Conservation (phyloP, 2,797 vertebrate species). For the Pseudocheirus occidentalis region DNA sequence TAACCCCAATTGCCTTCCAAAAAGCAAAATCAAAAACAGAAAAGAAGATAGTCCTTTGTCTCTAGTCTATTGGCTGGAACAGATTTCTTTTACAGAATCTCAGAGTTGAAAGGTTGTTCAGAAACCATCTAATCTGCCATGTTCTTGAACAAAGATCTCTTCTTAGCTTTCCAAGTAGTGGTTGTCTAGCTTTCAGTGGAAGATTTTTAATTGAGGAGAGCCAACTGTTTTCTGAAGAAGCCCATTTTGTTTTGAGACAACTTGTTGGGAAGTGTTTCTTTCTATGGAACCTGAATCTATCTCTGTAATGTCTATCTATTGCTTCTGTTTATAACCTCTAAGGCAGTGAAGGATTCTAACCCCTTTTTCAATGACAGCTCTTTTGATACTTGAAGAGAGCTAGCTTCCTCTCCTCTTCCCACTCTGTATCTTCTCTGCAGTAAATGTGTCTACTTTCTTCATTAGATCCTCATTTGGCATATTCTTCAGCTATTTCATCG, state of each 20-base stretch:
- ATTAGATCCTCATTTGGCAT: not conserved
- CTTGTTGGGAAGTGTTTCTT: not conserved
- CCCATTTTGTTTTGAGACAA: not conserved
- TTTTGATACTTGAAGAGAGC: not conserved
- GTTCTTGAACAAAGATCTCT: not conserved
- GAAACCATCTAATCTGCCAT: not conserved
- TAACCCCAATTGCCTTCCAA: too few relatives aligned
- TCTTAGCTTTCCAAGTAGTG: not conserved
- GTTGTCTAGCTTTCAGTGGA: not conserved
- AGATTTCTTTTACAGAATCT: not conserved
- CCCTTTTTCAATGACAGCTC: not conserved
- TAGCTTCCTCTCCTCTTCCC: not conserved
- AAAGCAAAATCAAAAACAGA: too few relatives aligned
- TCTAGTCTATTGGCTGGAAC: not conserved
- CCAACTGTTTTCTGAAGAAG: not conserved
- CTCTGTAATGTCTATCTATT: not conserved
- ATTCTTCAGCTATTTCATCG: not conserved
- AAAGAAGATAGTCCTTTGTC: not conserved
- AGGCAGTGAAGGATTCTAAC: not conserved
- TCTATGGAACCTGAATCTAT: not conserved
- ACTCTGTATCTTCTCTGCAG: not conserved
- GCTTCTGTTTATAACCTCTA: not conserved
- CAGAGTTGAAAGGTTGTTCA: not conserved
- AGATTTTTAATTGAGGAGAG: not conserved
- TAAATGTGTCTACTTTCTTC: not conserved